These are phyloP conservation scores for Colletes gigas DNA, from an alignment of 1,140 invertebrate genomes.

Conservation along the genomic window DNA sequence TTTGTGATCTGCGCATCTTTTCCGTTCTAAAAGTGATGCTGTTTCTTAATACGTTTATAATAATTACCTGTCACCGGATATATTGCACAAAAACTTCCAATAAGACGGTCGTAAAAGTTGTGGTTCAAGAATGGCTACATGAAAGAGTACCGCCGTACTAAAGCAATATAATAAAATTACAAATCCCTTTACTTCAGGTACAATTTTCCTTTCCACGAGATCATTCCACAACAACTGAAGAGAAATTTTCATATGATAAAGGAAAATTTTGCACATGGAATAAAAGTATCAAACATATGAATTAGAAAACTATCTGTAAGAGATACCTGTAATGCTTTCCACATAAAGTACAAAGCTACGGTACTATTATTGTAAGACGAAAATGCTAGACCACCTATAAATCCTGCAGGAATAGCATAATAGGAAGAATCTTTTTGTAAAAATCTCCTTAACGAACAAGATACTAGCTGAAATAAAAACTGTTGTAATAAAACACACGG, in stretches of 20 bases:
- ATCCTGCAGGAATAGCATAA: slow-evolving; percentile 85
- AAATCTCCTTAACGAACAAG: slow-evolving; percentile 83
- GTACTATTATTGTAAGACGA: slow-evolving; percentile 86
- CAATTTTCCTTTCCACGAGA: slow-evolving; percentile 81
- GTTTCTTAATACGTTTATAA: neutral
- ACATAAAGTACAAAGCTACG: slow-evolving; percentile 86
- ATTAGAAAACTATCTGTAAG: neutral
- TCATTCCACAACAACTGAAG: slow-evolving; percentile 84
- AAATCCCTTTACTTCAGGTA: slow-evolving; percentile 85
- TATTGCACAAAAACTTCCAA: slow-evolving; percentile 89
- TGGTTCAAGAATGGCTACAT: slow-evolving; percentile 90
- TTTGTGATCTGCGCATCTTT: too few species aligned
- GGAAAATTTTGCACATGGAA: neutral
- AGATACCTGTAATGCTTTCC: slow-evolving; percentile 86
- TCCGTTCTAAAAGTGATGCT: too few species aligned
- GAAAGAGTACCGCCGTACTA: slow-evolving; percentile 90
- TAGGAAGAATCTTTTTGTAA: slow-evolving; percentile 82
- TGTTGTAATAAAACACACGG: slow-evolving; percentile 27
- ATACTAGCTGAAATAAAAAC: slow-evolving; percentile 80
- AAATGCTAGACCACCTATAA: slow-evolving; percentile 85
- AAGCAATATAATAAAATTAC: slow-evolving; percentile 88
- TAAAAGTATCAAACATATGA: neutral
- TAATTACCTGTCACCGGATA: slow-evolving; percentile 88
- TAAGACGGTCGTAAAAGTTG: slow-evolving; percentile 90
- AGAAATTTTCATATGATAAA: slow-evolving; percentile 15